phyloP scores from a whole-genome alignment of 2,797 vertebrate genomes.

The Aulostomus chinensis region DNA sequence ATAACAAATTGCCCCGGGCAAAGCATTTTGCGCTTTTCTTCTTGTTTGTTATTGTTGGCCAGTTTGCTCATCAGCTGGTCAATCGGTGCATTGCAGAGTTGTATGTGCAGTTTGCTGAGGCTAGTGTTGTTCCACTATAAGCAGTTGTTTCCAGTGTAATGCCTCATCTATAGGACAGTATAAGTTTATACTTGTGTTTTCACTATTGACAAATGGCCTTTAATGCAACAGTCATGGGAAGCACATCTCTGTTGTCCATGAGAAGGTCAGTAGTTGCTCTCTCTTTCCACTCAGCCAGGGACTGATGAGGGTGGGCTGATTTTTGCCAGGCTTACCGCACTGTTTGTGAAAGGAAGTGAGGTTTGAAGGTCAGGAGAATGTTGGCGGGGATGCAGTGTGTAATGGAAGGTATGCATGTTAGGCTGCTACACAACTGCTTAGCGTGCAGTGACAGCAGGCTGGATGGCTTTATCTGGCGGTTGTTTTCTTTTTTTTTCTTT shows the following conservation, averaged over 20 bases:
- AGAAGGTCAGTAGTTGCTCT: slow-evolving; percentile 54
- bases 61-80: too few relatives aligned
- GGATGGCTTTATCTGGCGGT: slow-evolving; percentile 35
- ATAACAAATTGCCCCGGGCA: too few relatives aligned
- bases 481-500: slow-evolving; percentile 3
- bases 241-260: slow-evolving; percentile 22
- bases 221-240: slow-evolving; percentile 24
- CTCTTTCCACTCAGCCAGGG: slow-evolving; percentile 34
- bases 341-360: slow-evolving; percentile 74
- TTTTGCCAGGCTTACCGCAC: slow-evolving; percentile 22
- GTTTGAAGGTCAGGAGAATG: slow-evolving; percentile 68
- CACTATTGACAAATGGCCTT: not conserved
- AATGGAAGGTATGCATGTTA: slow-evolving; percentile 42
- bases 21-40: too few relatives aligned
- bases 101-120: too few relatives aligned
- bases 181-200: not conserved
- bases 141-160: too few relatives aligned
- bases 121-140: too few relatives aligned
- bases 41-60: too few relatives aligned
- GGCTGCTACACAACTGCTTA: slow-evolving; percentile 22
- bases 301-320: slow-evolving; percentile 28
- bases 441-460: slow-evolving; percentile 14
- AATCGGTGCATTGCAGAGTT: too few relatives aligned
- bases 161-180: too few relatives aligned
- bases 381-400: slow-evolving; percentile 35